Conservation (phyloP, 2,113 vertebrate genomes). For the Ptilorrhoa leucosticta region DNA sequence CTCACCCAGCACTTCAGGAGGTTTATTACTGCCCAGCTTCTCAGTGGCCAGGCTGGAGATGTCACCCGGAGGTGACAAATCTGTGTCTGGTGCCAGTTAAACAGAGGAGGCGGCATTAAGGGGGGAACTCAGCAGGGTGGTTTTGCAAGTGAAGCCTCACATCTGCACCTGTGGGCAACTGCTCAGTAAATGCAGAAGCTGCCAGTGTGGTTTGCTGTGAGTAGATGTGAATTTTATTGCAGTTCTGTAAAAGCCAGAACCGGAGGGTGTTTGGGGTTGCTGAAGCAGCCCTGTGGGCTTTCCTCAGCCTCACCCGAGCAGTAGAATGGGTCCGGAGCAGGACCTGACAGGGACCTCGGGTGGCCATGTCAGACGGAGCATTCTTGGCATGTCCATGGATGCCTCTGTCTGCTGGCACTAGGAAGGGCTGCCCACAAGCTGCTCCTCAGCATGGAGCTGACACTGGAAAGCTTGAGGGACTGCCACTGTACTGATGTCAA, state of each 20-base stretch:
- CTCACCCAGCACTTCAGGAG: not conserved
- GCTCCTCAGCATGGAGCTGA: not conserved
- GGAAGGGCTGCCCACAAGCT: not conserved
- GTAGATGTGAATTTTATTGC: not conserved
- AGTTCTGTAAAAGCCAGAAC: not conserved
- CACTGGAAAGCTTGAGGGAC: not conserved
- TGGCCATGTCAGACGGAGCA: accelerated
- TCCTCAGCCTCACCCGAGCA: accelerated
- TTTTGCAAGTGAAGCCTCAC: not conserved
- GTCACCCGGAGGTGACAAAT: not conserved
- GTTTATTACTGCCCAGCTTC: not conserved
- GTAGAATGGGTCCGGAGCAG: not conserved
- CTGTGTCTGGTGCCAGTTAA: not conserved
- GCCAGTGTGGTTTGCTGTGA: not conserved
- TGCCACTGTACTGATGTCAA: not conserved
- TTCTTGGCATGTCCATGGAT: not conserved
- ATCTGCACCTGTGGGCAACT: not conserved
- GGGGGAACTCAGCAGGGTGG: not conserved
- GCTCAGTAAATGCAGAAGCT: not conserved
- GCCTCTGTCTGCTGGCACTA: accelerated
- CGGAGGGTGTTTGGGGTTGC: not conserved
- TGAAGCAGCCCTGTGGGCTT: not conserved
- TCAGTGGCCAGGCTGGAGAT: not conserved
- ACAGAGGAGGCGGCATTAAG: accelerated
- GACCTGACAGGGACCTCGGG: not conserved